These are phyloP conservation scores for Laothoe populi DNA, from an alignment of 2,888 invertebrate species.

Conservation along the genomic window DNA sequence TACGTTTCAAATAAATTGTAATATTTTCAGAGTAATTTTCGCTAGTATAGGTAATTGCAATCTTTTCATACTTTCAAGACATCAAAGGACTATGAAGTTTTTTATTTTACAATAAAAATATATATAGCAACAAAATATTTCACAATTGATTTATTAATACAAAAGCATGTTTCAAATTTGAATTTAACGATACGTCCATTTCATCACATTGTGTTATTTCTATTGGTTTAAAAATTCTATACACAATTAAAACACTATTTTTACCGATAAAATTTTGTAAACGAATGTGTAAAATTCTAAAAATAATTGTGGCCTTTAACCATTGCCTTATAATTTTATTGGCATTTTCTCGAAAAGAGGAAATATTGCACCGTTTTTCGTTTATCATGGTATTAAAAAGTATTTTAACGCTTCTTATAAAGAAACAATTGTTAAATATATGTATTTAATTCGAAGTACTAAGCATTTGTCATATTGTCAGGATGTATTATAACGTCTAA, in stretches of 20 bases:
- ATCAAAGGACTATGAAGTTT: too few relatives aligned
- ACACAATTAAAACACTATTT: too few relatives aligned
- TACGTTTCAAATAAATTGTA: not conserved
- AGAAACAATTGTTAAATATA: conserved; percentile 49
- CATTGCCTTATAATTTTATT: conserved; percentile 71
- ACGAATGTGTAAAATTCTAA: conserved; percentile 19
- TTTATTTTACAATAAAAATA: too few relatives aligned
- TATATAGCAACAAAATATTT: too few relatives aligned
- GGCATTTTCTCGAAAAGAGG: conserved; percentile 54
- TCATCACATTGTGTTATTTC: not conserved
- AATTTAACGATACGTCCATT: not conserved
- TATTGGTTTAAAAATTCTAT: too few relatives aligned
- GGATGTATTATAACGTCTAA: conserved; percentile 60
- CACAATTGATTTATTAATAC: too few relatives aligned
- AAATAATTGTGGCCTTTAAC: conserved; percentile 47
- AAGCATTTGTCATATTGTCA: conserved; percentile 46
- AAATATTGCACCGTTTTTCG: conserved; percentile 11
- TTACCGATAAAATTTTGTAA: not conserved
- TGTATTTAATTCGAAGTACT: conserved; percentile 47
- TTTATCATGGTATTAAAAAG: conserved; percentile 10
- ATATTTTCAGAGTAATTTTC: not conserved
- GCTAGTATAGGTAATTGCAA: too few relatives aligned
- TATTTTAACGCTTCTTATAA: conserved; percentile 54
- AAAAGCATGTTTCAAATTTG: too few relatives aligned
- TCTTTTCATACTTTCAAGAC: too few relatives aligned